Evolutionary conservation across 2,113 vertebrate species (phyloP).

Genomic region (Prinia subflava): DNA sequence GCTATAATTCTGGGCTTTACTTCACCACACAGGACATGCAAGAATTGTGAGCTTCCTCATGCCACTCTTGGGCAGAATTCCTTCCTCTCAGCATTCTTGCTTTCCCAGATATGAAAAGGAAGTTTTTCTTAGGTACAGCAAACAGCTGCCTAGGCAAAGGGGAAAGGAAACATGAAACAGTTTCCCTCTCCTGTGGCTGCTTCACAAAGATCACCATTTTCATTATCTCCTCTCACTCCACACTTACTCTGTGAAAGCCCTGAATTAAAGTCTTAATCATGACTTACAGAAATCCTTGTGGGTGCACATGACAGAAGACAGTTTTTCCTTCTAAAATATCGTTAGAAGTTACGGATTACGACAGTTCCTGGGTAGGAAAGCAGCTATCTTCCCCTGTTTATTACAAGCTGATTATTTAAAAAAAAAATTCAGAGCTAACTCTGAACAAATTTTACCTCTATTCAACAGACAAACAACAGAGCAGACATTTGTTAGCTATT

Average conservation of each 20-base stretch:
- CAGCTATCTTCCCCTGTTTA: not conserved
- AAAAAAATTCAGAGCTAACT: not conserved
- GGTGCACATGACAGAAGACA: conserved; percentile 38
- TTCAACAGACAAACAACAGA: not conserved
- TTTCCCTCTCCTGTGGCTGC: not conserved
- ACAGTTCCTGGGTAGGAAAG: not conserved
- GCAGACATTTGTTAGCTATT: not conserved
- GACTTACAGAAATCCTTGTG: conserved; percentile 51
- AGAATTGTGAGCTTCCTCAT: not conserved
- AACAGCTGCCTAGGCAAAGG: not conserved
- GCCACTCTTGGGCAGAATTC: not conserved
- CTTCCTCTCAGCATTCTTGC: not conserved
- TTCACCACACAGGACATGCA: not conserved
- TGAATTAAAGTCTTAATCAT: conserved; percentile 38
- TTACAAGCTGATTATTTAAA: not conserved
- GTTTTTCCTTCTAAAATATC: not conserved
- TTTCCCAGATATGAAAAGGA: not conserved
- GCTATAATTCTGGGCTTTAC: not conserved
- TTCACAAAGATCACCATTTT: not conserved
- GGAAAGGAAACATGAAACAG: not conserved
- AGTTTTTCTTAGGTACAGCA: not conserved
- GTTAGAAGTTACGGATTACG: conserved; percentile 7
- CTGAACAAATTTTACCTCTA: conserved; percentile 12
- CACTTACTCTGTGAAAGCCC: not conserved
- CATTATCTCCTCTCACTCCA: conserved; percentile 16